These are phyloP conservation scores for Nephrotoma guestfalica DNA, from an alignment of 2,888 invertebrate species.

Conservation along the genomic window DNA sequence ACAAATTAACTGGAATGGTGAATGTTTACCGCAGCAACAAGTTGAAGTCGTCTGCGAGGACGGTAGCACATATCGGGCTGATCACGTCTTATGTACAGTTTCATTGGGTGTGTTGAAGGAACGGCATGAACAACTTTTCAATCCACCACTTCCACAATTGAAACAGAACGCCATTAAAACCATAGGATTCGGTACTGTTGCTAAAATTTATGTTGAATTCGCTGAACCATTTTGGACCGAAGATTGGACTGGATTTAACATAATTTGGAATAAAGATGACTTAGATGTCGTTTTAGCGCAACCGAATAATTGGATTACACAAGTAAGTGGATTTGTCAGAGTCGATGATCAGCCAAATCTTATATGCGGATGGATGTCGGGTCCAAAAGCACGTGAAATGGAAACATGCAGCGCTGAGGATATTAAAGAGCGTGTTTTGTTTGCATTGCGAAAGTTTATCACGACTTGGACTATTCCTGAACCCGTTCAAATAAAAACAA, in stretches of 20 bases:
- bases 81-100: conserved; percentile 44
- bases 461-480: conserved; percentile 23
- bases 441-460: conserved; percentile 27
- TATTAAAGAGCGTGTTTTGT: conserved; percentile 24
- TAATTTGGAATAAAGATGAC: conserved; percentile 43
- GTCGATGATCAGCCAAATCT: conserved; percentile 45
- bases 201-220: conserved; percentile 48
- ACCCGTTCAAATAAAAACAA: conserved; percentile 21
- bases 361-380: conserved; percentile 55
- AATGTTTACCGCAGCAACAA: conserved; percentile 13
- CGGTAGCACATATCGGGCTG: conserved; percentile 33
- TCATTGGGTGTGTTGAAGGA: conserved; percentile 46
- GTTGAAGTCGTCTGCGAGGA: conserved; percentile 20
- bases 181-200: conserved; percentile 42
- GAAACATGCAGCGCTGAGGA: conserved; percentile 42
- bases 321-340: conserved; percentile 47
- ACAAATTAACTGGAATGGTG: conserved; percentile 24
- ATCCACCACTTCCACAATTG: conserved; percentile 33
- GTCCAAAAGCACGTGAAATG: conserved; percentile 42
- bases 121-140: conserved; percentile 27
- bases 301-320: background rate
- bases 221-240: conserved; percentile 42
- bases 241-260: conserved; percentile 36
- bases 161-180: conserved; percentile 38
- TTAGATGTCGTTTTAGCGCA: conserved; percentile 10